These are phyloP conservation scores for Eubucco bourcierii DNA, from an alignment of 2,113 vertebrate species.

Conservation along the genomic window DNA sequence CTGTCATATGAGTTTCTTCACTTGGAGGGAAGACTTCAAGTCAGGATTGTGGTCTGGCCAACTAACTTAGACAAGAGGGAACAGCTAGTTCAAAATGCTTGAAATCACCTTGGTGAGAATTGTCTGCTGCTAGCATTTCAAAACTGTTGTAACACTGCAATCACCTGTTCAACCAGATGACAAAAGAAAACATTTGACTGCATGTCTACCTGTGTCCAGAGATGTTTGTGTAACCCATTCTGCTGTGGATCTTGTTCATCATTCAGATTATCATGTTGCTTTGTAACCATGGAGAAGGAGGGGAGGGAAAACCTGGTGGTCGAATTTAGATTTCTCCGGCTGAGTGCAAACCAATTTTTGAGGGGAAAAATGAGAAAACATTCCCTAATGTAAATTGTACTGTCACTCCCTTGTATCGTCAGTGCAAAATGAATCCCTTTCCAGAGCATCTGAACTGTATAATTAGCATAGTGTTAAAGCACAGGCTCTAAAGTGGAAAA, in stretches of 20 bases:
- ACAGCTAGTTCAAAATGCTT: background rate
- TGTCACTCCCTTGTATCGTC: slow-evolving; percentile 64
- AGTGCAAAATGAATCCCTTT: slow-evolving; percentile 60
- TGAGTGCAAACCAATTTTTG: slow-evolving; percentile 69
- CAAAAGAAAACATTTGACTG: background rate
- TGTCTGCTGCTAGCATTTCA: background rate
- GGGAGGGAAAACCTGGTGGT: slow-evolving; percentile 50
- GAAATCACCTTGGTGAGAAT: background rate
- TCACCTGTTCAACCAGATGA: background rate
- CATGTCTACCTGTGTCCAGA: slow-evolving; percentile 27
- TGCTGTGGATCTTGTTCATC: slow-evolving; percentile 31
- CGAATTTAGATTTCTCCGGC: slow-evolving; percentile 65
- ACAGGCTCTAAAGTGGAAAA: slow-evolving; percentile 12
- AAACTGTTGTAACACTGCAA: background rate
- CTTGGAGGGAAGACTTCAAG: background rate
- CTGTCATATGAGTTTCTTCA: background rate
- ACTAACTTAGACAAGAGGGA: background rate
- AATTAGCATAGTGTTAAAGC: slow-evolving; percentile 54
- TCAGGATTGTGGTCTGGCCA: background rate
- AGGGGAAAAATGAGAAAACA: slow-evolving; percentile 64
- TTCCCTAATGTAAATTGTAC: slow-evolving; percentile 69
- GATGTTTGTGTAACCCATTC: slow-evolving; percentile 46
- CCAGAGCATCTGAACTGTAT: slow-evolving; percentile 59
- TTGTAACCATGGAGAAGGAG: slow-evolving; percentile 67
- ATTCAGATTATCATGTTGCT: slow-evolving; percentile 58